These are phyloP conservation scores for Carduelis carduelis DNA, from an alignment of 2,797 vertebrate species.

Conservation along the genomic window DNA sequence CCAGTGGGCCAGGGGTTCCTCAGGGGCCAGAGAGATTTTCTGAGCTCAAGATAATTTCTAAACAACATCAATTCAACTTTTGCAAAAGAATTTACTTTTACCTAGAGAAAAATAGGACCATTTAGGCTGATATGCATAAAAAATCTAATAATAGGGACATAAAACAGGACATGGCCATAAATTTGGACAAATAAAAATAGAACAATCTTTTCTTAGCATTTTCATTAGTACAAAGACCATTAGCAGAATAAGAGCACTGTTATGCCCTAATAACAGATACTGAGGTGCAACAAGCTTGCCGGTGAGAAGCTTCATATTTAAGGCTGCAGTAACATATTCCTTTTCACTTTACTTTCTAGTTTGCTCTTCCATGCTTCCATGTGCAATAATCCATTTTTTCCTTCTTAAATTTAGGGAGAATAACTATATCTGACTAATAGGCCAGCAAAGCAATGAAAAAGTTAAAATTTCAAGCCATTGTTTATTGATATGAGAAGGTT, in stretches of 20 bases:
- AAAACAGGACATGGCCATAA: not conserved
- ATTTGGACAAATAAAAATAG: not conserved
- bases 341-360: not conserved
- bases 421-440: not conserved
- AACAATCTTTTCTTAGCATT: not conserved
- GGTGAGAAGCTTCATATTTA: not conserved
- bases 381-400: not conserved
- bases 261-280: not conserved
- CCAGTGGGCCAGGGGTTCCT: not conserved
- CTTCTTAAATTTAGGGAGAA: not conserved
- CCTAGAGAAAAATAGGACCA: not conserved
- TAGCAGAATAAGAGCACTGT: not conserved
- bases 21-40: not conserved
- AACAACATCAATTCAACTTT: not conserved
- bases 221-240: not conserved
- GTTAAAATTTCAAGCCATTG: not conserved
- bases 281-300: not conserved
- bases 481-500: not conserved
- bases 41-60: not conserved
- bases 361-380: not conserved
- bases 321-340: not conserved
- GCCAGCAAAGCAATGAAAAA: not conserved
- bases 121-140: not conserved
- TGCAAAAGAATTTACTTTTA: not conserved
- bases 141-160: not conserved